Base-by-base conservation (phyloP, 2,797 vertebrate species). In the Orientallactaga sibirica region DNA sequence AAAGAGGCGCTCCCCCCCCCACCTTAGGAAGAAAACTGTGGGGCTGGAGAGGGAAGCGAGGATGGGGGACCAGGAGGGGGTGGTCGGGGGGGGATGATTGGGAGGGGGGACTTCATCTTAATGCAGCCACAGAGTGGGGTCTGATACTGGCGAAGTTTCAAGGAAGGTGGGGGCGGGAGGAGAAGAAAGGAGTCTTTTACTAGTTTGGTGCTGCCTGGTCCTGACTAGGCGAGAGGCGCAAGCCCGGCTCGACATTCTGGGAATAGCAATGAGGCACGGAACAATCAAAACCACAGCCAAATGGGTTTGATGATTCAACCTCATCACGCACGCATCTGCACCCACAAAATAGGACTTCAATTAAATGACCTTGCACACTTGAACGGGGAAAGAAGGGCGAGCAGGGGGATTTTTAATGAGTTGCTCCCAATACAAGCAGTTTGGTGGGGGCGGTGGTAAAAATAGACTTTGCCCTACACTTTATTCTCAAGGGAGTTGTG, bases 231-330 rank as follows among this genome's bases (percentile, higher is more conserved):
- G 97, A 98, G 97, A 98, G 98, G 98, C 98, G 98, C 98, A 98
- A 98, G 97, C 98, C 98, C 96, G 95, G 97, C 97, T 98, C 97
- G 98, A 98, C 98, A 98, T 98, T 98, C 97, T 94, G 97, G 97
- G 98, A 98, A 98, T 98, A 98, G 98, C 98, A 99, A 99, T 98
- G 98, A 99, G 98, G 97, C 96, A 82, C 98, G 97, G 97, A 98
- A 98, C 98, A 98, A 98, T 98, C 98, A 97, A 97, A 98, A 98
- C 98, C 55, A 58, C 55, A 7, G 97, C 97, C 97, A 98, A 98
- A 98, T 97, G 97, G 97, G 97, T 97, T 98, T 98, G 98, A 98
- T 98, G 98, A 98, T 98, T 98, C 98, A 98, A 97, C 97, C 98
- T 97, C 97, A 96, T 98, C 95, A 92, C 96, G 97, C 98, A 37